These are phyloP conservation scores for Desmodus rotundus DNA, from an alignment of 2,113 vertebrate species.

Conservation along the genomic window DNA sequence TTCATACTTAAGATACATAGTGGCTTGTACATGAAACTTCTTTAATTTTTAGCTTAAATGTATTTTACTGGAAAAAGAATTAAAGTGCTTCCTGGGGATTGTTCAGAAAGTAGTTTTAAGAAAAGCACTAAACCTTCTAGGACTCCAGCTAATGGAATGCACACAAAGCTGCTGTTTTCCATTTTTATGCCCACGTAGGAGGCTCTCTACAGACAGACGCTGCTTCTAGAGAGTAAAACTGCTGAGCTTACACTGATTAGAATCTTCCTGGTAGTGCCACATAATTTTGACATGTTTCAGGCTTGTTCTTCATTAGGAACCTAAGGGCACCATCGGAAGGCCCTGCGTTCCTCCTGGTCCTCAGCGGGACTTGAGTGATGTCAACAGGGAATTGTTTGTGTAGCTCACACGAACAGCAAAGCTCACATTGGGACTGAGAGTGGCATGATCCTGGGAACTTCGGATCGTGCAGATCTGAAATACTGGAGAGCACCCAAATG, in stretches of 20 bases:
- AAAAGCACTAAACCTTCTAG: neutral
- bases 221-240: neutral
- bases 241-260: neutral
- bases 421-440: neutral
- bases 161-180: neutral
- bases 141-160: neutral
- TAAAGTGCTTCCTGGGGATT: neutral
- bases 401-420: neutral
- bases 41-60: slow-evolving; percentile 3
- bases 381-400: neutral
- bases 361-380: neutral
- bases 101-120: neutral
- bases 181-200: neutral
- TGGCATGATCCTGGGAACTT: neutral
- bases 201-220: neutral
- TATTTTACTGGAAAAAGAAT: neutral
- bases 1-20: neutral
- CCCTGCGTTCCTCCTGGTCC: neutral
- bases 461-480: neutral
- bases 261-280: neutral
- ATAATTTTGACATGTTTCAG: neutral
- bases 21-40: neutral
- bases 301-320: neutral
- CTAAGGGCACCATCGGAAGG: neutral
- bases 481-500: neutral